These are phyloP conservation scores for Poliocrania exsul DNA, from an alignment of 2,797 vertebrate species.

Conservation along the genomic window DNA sequence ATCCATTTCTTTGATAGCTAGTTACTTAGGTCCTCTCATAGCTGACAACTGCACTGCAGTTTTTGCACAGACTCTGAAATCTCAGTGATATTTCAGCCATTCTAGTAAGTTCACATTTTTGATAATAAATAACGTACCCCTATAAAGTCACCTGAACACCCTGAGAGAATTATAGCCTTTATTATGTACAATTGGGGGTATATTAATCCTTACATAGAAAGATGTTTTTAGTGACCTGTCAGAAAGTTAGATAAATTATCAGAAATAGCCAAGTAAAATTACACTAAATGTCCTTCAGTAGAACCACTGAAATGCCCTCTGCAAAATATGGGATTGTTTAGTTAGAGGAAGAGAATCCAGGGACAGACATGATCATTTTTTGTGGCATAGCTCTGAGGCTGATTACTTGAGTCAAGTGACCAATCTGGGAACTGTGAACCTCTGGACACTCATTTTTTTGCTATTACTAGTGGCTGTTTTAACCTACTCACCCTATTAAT, in stretches of 20 bases:
- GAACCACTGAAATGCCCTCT: slow-evolving; percentile 38
- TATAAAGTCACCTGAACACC: slow-evolving; percentile 50
- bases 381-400: slow-evolving; percentile 53
- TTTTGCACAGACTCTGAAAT: not conserved
- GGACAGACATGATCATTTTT: slow-evolving; percentile 44
- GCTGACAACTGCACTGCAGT: not conserved
- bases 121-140: slow-evolving; percentile 56
- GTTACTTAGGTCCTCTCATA: not conserved
- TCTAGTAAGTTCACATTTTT: slow-evolving; percentile 39
- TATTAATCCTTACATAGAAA: slow-evolving; percentile 52
- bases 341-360: slow-evolving; percentile 39
- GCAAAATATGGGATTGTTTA: slow-evolving; percentile 59
- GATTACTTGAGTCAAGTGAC: slow-evolving; percentile 54
- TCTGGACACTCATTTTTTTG: slow-evolving; percentile 40
- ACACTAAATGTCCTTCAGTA: slow-evolving; percentile 42
- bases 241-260: slow-evolving; percentile 59
- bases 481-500: slow-evolving; percentile 67
- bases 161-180: slow-evolving; percentile 50
- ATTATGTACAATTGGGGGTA: slow-evolving; percentile 45
- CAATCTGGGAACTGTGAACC: slow-evolving; percentile 47
- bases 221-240: slow-evolving; percentile 57
- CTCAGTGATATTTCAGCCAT: slow-evolving; percentile 39
- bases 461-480: slow-evolving; percentile 55
- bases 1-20: not conserved
- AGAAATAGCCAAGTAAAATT: slow-evolving; percentile 62